Conservation (phyloP, 2,888 invertebrate genomes). For the Perizoma affinitatum region DNA sequence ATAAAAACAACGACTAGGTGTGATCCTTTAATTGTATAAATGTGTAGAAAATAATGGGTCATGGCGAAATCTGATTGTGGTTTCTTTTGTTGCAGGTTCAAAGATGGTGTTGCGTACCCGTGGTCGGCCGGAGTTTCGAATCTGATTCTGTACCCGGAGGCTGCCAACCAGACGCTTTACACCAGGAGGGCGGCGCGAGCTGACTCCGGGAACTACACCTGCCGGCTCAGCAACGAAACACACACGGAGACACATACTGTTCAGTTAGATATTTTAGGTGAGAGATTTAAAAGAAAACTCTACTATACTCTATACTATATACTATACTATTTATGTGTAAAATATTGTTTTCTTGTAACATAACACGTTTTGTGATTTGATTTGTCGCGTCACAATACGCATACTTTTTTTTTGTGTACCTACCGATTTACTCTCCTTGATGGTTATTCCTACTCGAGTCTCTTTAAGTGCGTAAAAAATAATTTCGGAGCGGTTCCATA, state of each 20-base stretch:
- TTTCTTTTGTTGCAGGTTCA: conserved; percentile 84
- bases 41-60: too few species aligned
- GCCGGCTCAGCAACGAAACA: conserved; percentile 89
- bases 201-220: conserved; percentile 90
- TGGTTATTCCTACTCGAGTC: too few species aligned
- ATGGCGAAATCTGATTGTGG: background rate
- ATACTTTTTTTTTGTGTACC: too few species aligned
- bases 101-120: conserved; percentile 89
- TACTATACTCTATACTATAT: background rate
- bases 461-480: background rate
- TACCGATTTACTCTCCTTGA: too few species aligned
- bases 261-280: conserved; percentile 87
- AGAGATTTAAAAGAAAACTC: conserved; percentile 45
- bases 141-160: conserved; percentile 90
- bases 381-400: too few species aligned
- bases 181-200: conserved; percentile 85
- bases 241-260: conserved; percentile 86
- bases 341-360: too few species aligned
- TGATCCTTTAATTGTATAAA: too few species aligned
- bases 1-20: too few species aligned
- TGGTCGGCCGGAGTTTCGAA: conserved; percentile 89
- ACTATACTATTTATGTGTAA: too few species aligned
- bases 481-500: background rate
- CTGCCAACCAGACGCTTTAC: conserved; percentile 91
- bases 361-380: background rate